phyloP scores from a whole-genome alignment of 1,140 invertebrate genomes.

The Drosophila auraria region DNA sequence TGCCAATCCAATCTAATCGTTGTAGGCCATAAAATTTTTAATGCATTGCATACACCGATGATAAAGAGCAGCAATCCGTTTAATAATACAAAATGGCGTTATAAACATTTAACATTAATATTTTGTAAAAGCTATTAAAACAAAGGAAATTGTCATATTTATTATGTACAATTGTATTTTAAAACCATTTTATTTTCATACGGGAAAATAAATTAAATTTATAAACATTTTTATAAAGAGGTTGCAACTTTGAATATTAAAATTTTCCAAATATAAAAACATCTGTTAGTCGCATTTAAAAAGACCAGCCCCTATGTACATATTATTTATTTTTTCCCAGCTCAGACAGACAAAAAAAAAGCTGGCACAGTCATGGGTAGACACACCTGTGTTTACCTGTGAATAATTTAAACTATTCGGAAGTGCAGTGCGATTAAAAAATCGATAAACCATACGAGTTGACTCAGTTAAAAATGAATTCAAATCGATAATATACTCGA shows the following conservation, averaged over 20 bases:
- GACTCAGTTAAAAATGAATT: conserved; percentile 61
- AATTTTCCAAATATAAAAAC: not conserved
- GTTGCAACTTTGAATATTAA: not conserved
- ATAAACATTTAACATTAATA: not conserved
- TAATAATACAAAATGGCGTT: conserved; percentile 2
- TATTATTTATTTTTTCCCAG: conserved; percentile 1
- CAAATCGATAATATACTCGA: conserved; percentile 66
- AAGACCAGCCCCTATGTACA: not conserved
- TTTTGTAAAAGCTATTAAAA: not conserved
- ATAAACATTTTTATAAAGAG: too few species aligned
- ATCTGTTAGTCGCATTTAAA: not conserved
- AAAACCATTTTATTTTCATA: too few species aligned
- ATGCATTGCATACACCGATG: conserved; percentile 9
- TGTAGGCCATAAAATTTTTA: conserved; percentile 3
- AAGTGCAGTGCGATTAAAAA: conserved; percentile 63
- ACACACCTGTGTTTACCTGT: conserved; percentile 41
- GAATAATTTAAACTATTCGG: conserved; percentile 69
- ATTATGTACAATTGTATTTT: too few species aligned
- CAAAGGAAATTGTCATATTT: too few species aligned
- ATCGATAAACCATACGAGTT: conserved; percentile 64
- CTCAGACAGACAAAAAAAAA: not conserved
- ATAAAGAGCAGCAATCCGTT: not conserved
- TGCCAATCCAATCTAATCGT: conserved; percentile 36
- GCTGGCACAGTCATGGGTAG: conserved; percentile 18
- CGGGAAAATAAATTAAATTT: too few species aligned